Conservation (phyloP, 2,113 vertebrate species). For the Puma concolor region DNA sequence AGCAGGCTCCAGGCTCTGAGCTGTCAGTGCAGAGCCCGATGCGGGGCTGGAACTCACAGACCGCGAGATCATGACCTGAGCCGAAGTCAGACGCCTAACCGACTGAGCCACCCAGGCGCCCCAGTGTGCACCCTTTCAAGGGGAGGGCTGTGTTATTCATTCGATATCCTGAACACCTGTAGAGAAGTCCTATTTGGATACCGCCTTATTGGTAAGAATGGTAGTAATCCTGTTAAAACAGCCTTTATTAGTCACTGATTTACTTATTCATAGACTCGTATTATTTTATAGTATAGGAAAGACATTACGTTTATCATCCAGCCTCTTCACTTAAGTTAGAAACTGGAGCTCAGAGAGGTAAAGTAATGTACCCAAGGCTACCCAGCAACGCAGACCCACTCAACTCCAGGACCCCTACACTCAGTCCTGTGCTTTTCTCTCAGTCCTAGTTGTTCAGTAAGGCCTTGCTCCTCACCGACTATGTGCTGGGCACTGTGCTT, state of each 20-base stretch:
- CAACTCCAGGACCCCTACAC: background rate
- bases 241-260: background rate
- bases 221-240: background rate
- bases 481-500: background rate
- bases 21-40: accelerated
- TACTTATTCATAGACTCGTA: background rate
- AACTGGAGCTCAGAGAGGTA: background rate
- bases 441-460: background rate
- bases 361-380: background rate
- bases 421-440: background rate
- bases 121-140: background rate
- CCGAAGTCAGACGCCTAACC: too few species aligned
- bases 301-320: background rate
- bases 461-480: background rate
- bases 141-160: background rate
- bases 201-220: background rate
- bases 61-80: accelerated
- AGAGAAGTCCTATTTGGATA: background rate
- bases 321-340: background rate
- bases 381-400: background rate
- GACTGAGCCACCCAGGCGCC: too few species aligned
- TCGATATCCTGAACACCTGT: background rate
- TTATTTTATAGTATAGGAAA: background rate
- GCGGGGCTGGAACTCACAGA: too few species aligned
- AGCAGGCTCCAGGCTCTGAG: too few species aligned